Base-by-base conservation (phyloP, 2,888 invertebrate genomes). In the Stenodera caucasica region DNA sequence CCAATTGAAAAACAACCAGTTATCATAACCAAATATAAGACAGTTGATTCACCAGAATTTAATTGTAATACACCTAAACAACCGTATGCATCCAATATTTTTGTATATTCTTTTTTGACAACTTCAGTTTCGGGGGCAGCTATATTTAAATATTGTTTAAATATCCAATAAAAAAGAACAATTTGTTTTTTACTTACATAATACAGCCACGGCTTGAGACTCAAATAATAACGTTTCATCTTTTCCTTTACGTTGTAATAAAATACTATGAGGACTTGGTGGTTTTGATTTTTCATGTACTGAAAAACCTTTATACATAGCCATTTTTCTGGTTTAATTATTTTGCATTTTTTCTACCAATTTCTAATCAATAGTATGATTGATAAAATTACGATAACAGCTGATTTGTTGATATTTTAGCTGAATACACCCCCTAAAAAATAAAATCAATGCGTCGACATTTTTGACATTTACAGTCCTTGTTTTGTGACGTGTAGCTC, bases 1-100 rank as follows among this genome's bases (percentile, higher is more conserved):
- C 98, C 98, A 66, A 98, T 91, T 8, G 98, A 98, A 71, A 96
- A 90, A 80, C 97, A 98, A 33, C 97, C 96, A 12, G 94, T 97
- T 55, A 99, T 92, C 75, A 98, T 86, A 8, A 98, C 94, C 58
- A 99, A 85, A 75, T 95, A 97, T 53, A 94, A 84, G 56, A 94
- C 85, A 35, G 91, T 90, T 75, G 87, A 89, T 78, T 94, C 93
- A 53, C 92, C 92, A 61, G 91, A 89, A 80, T 92, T 91, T 50
- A 94, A 81, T 75, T 95, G 94, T 0, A 99, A 84, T 2, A 97
- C 95, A 49, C 99, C 99, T 57, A 99, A 83, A 76, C 97, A 95
- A 26, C 97, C 98, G 80, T 98, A 98, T 0, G 95, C 96, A 82
- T 99, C 98, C 55, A 92, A 83, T 49, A 96, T 85, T 83, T 97